Conservation (phyloP, 2,113 vertebrate species). For the Phyllopteryx taeniolatus region DNA sequence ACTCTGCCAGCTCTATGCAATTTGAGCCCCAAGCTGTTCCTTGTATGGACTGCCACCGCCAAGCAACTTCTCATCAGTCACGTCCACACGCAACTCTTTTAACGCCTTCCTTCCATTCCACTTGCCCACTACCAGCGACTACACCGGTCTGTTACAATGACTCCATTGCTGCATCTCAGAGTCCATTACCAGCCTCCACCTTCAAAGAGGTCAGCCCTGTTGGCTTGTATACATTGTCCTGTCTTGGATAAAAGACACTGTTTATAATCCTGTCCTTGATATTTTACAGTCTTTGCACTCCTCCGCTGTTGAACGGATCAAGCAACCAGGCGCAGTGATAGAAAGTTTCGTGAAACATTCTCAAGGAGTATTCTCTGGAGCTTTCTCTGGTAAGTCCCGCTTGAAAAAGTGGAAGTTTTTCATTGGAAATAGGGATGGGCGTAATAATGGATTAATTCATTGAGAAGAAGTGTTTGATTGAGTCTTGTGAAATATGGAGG, state of each 20-base stretch:
- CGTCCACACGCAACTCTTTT: slow-evolving; percentile 4
- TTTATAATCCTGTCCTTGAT: not conserved
- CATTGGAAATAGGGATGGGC: too few species aligned
- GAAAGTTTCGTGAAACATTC: slow-evolving; percentile 93
- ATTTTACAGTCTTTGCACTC: slow-evolving; percentile 29
- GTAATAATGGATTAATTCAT: too few species aligned
- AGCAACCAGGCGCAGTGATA: slow-evolving; percentile 83
- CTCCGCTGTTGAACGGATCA: slow-evolving; percentile 51
- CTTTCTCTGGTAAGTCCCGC: slow-evolving; percentile 80
- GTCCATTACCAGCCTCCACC: slow-evolving; percentile 66
- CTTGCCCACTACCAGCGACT: slow-evolving; percentile 18
- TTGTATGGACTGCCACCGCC: slow-evolving; percentile 3
- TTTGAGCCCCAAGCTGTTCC: not conserved
- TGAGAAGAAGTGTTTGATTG: too few species aligned
- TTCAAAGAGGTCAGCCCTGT: slow-evolving; percentile 76
- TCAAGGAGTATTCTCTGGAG: slow-evolving; percentile 91
- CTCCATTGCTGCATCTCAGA: slow-evolving; percentile 53
- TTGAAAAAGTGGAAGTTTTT: not conserved
- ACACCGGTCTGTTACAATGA: slow-evolving; percentile 39
- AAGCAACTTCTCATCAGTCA: slow-evolving; percentile 9
- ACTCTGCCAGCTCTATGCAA: slow-evolving; percentile 3
- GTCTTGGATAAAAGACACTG: not conserved
- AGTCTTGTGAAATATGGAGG: too few species aligned
- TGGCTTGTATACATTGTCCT: not conserved
- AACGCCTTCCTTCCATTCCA: slow-evolving; percentile 1